Base-by-base conservation (phyloP, 2,113 vertebrate species). In the Ptyas mucosa region DNA sequence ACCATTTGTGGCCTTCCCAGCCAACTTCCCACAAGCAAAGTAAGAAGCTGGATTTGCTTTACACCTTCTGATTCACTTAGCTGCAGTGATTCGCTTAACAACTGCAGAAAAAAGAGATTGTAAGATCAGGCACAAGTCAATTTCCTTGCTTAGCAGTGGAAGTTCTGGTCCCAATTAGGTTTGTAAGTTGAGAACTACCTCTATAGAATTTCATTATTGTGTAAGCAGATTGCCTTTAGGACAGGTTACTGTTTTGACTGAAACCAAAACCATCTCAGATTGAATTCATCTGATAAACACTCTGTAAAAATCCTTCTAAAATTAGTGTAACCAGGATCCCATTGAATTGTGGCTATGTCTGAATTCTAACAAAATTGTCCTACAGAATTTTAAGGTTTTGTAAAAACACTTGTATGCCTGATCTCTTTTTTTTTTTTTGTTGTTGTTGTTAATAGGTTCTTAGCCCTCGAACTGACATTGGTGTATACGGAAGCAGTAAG, bases 381-480 rank as follows among this genome's bases (percentile, higher is more conserved):
- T 46, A 15, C 15, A 52, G 51, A 53, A 88, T 26, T 14, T 88
- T 52, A 85, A 46, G 23, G 53, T 54, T 92, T 15, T 92, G 9
- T 34, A 57, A 23, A 92, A 39, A n/a, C 5, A 15, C 18, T 69
- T 21, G 29, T 11, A 39, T 39, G 34, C 26, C 43, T 52, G 20
- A 39, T 85, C 26, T 2, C 90, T 93, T 57, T 85, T 87, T 24
- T 1, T 55, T 18, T 0, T 23, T 23, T 14, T n/a, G 96, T 91
- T 6, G 46, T 49, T 49, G 46, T 92, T 69, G 0, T 96, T 95
- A 0, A 0, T 94, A 99, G 99, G 99, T 99, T n/a, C 97, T 99
- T 46, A 99, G 99, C 95, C 99, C 99, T 0, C 98, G 99, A 0
- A 98, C 97, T 39, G 99, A 99, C 94, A 99, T 99, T n/a, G 99